A percentile compares a stretch with the other conserved stretches of the same genome.
Evolutionary conservation across 2,888 invertebrate genomes (phyloP).

Genomic region (Macrosoma leucophasiata): DNA sequence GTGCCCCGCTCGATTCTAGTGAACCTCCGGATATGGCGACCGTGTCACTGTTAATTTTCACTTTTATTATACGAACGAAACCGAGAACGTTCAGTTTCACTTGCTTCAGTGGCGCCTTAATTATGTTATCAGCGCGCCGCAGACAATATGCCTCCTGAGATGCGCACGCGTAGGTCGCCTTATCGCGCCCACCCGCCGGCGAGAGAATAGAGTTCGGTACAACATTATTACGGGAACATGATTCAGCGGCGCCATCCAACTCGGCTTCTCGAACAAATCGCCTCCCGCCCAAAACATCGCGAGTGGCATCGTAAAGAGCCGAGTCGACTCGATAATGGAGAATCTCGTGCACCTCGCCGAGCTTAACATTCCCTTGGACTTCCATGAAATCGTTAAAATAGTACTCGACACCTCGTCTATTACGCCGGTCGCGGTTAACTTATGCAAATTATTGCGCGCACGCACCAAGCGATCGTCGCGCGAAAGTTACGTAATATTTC

Average conservation of each 20-base stretch:
- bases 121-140: conserved; percentile 48
- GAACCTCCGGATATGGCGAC: conserved; percentile 44
- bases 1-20: conserved; percentile 52
- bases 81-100: too few species aligned
- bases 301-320: too few species aligned
- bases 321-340: conserved; percentile 1
- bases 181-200: conserved; percentile 18
- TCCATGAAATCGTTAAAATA: conserved; percentile 46
- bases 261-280: conserved; percentile 26
- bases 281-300: neutral
- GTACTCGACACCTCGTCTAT: conserved; percentile 47
- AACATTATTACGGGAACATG: conserved; percentile 29
- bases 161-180: conserved; percentile 6
- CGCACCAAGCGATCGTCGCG: too few species aligned
- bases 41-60: conserved; percentile 55
- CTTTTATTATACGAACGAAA: conserved; percentile 54
- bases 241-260: conserved; percentile 28
- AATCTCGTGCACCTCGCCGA: conserved; percentile 1
- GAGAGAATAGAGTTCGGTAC: conserved; percentile 1
- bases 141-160: conserved; percentile 12
- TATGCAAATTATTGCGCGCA: conserved; percentile 51
- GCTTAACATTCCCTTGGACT: conserved; percentile 13
- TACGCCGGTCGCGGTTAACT: conserved; percentile 34
- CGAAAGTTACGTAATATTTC: too few species aligned
- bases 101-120: conserved; percentile 38